Evolutionary conservation across 2,797 vertebrate species (phyloP), one percentile per base, ranked within the genome.

Genomic region (Danio tinwini): DNA sequence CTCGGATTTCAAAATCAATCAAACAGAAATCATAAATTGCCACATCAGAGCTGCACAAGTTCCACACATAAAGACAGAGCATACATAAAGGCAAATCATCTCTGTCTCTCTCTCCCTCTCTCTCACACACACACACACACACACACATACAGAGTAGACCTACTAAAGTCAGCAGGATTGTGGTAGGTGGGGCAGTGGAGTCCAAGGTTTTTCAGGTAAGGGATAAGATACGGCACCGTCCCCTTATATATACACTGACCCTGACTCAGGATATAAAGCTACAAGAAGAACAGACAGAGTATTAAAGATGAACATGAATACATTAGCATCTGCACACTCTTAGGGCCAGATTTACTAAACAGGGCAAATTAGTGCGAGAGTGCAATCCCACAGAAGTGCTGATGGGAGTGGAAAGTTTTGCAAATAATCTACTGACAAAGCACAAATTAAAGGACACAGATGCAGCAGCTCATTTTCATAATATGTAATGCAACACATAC

Each of bases 241-340:
- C 98, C 98, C 89, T 98, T 98, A 93, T 98, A 99, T 92, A 99
- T 99, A 89, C 98, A 99, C 87, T 99, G 97, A 82, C 98, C 98
- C 90, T 99, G 97, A 91, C 98, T 99, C 88, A 99, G 94, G 91
- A 99, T 99, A 91, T 98, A 99, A 19, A 98, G 95, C 98, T 99
- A 90, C 58, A 64, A 75, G 76, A 56, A 84, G 67, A 64, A 78
- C 58, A 77, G 16, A 69, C 7, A 50, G 14, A 75, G 12, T 29
- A 9, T 29, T 61, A 6, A 44, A 74, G n/a, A 53, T 14, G 19
- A 72, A 74, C 21, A 63, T 62, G 42, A 73, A 73, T 7, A 56
- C 40, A 45, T 59, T 16, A 73, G 13, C 29, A 40, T 17, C 29
- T 49, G 55, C 11, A 61, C 55, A 73, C 13, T 29, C 42, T 37